These are phyloP conservation scores for Druon quercuslanigerum DNA, from an alignment of 1,140 invertebrate genomes.

Conservation along the genomic window DNA sequence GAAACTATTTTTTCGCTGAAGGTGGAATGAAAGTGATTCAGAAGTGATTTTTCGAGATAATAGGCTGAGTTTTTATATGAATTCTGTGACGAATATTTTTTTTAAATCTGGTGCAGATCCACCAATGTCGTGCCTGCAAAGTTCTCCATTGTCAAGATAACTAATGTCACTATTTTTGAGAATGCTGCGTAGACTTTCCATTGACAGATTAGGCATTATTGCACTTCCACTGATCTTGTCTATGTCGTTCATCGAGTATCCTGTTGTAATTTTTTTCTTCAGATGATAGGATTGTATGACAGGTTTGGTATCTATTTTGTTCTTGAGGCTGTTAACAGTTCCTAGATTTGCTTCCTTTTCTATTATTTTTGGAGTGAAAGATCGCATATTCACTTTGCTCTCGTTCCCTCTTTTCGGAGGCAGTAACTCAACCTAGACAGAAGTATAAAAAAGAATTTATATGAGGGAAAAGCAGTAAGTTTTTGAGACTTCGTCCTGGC, in stretches of 20 bases:
- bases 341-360: constrained; percentile 45
- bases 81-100: constrained; percentile 73
- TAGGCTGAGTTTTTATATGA: background rate
- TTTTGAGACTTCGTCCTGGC: too few relatives aligned
- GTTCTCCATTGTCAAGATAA: constrained; percentile 66
- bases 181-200: constrained; percentile 64
- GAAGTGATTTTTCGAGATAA: background rate
- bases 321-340: constrained; percentile 31
- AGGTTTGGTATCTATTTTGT: constrained; percentile 55
- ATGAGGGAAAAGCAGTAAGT: too few relatives aligned
- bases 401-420: constrained; percentile 59
- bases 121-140: constrained; percentile 70
- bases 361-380: constrained; percentile 69
- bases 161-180: constrained; percentile 62
- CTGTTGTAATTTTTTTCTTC: constrained; percentile 63
- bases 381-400: constrained; percentile 67
- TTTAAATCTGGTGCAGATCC: constrained; percentile 77
- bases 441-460: background rate
- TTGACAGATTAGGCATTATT: constrained; percentile 56
- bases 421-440: constrained; percentile 60
- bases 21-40: too few relatives aligned
- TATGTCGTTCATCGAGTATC: constrained; percentile 75
- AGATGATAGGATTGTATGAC: constrained; percentile 64
- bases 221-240: constrained; percentile 61
- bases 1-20: too few relatives aligned